Conservation (phyloP, 2,888 invertebrate species). For the Pterobdella sp. region DNA sequence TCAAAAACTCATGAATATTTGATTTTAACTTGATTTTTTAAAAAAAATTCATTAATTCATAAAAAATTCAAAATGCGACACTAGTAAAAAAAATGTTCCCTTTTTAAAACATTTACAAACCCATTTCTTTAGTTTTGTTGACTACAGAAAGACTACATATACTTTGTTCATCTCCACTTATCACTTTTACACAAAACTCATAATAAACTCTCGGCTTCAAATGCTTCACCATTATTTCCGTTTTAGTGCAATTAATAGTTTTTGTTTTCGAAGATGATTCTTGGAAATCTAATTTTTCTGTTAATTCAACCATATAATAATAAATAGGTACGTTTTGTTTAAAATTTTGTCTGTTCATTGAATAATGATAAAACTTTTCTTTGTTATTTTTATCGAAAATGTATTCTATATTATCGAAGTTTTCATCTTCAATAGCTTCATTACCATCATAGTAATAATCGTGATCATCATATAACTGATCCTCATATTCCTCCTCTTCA, state of each 20-base stretch:
- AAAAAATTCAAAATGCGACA: neutral
- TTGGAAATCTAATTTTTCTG: neutral
- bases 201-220: conserved; percentile 69
- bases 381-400: neutral
- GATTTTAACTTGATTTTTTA: neutral
- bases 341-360: neutral
- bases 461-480: neutral
- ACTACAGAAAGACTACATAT: conserved; percentile 90
- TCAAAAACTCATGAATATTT: neutral
- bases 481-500: neutral
- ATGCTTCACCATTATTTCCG: conserved; percentile 13
- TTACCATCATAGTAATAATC: neutral
- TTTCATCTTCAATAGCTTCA: neutral
- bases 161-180: conserved; percentile 69
- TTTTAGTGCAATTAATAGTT: conserved; percentile 19
- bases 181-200: conserved; percentile 79
- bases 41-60: too few species aligned
- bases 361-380: neutral
- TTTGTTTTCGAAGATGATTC: neutral
- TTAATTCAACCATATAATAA: conserved; percentile 17
- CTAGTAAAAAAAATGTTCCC: neutral
- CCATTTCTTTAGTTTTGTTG: conserved; percentile 74
- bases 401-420: neutral
- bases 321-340: neutral
- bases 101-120: conserved; percentile 44